phyloP scores from a whole-genome alignment of 1,140 invertebrate genomes.

The Pseudobourletiella spinata region DNA sequence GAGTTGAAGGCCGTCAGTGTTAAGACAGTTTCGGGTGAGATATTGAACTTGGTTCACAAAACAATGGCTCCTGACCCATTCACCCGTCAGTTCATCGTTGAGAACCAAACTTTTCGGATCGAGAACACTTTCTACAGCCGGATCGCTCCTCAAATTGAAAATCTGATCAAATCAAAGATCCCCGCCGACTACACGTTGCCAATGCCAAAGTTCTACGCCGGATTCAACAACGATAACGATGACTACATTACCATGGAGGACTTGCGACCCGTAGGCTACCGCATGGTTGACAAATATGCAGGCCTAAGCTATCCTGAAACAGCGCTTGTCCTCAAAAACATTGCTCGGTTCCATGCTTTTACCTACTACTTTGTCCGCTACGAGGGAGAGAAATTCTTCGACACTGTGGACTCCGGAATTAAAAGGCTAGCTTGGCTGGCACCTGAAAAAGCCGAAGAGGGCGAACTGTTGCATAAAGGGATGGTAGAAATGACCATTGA shows the following conservation, averaged over 20 bases:
- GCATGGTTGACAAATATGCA: conserved; percentile 22
- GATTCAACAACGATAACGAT: neutral
- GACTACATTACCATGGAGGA: conserved; percentile 28
- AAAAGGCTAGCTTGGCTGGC: neutral
- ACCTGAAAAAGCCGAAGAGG: neutral
- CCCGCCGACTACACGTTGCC: neutral
- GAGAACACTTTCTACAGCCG: neutral
- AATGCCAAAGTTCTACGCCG: neutral
- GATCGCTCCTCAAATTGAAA: neutral
- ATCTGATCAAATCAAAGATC: neutral
- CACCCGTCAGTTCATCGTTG: too few species aligned
- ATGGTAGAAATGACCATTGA: neutral
- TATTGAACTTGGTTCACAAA: neutral
- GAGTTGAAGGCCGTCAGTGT: neutral
- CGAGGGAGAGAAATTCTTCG: neutral
- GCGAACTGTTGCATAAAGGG: neutral
- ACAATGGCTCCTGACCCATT: neutral
- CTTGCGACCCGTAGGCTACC: conserved; percentile 20
- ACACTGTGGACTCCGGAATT: neutral
- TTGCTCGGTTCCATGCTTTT: conserved; percentile 24
- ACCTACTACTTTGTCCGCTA: conserved; percentile 15
- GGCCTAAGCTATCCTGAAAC: conserved; percentile 14
- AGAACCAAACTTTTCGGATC: neutral
- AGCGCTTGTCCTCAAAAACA: conserved; percentile 13
- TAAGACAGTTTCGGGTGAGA: neutral